Conservation (phyloP, 2,113 vertebrate species). For the Pseudopipra pipra region DNA sequence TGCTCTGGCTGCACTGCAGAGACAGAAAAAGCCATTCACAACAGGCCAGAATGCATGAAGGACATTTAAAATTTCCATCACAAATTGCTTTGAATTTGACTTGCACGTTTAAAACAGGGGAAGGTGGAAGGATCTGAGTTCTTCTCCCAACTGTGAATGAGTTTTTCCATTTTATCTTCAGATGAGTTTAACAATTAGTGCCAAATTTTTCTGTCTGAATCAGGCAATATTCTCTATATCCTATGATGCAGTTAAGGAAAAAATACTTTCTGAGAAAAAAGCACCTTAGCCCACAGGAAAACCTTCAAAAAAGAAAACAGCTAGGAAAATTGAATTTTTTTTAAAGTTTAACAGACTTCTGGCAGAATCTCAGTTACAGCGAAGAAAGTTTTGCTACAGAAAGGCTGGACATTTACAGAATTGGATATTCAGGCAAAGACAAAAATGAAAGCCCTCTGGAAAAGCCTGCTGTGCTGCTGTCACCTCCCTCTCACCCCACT, state of each 20-base stretch:
- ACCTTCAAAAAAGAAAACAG: not conserved
- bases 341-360: not conserved
- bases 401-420: not conserved
- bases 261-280: not conserved
- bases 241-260: not conserved
- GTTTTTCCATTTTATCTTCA: not conserved
- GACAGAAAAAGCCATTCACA: constrained; percentile 8
- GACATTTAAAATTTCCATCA: not conserved
- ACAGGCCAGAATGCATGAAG: not conserved
- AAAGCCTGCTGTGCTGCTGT: not conserved
- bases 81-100: not conserved
- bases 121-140: not conserved
- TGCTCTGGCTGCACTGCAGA: constrained; percentile 20
- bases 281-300: not conserved
- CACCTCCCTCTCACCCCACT: not conserved
- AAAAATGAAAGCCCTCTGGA: not conserved
- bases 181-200: not conserved
- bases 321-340: accelerated
- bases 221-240: not conserved
- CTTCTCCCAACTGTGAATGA: not conserved
- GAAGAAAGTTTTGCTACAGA: not conserved
- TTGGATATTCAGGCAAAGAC: not conserved
- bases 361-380: not conserved
- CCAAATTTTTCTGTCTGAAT: not conserved
- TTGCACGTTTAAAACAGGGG: not conserved